Evolutionary conservation across 2,888 invertebrate species (phyloP), one percentile per base, ranked within the genome.

Genomic region (Nasonia oneida): DNA sequence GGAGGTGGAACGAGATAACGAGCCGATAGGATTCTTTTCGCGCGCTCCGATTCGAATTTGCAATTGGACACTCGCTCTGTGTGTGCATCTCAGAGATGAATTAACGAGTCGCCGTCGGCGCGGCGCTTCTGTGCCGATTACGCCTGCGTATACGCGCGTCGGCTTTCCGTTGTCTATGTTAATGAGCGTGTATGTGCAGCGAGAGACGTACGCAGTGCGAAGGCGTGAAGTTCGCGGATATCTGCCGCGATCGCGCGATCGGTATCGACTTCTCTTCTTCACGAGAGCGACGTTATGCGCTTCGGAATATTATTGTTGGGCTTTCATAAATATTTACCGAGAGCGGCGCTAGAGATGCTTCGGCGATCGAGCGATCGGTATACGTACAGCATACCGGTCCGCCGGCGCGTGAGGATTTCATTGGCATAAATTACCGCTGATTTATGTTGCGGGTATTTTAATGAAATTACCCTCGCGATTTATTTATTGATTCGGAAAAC

Each of bases 81-180:
- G 84, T 23, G 84, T 86, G 88, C 86, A 85, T 29, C 29, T 29
- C 88, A 88, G 86, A 86, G 86, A 87, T 87, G 88, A 88, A 88
- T 88, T 88, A 88, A 89, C 87, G 88, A 89, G 84, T 87, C 86
- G 84, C 84, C 81, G 15, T 76, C 50, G 87, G 88, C 87, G 82
- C 84, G 88, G 88, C 88, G 87, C 88, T 88, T 67, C 6, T 33
- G 39, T 74, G 18, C 57, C 6, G n/a, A n/a, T 61, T 61, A 10
- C 67, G 42, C 39, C 39, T n/a, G 29, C 29, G 29, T n/a, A 29
- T 67, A 67, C 29, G 33, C 37, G 37, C 37, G 4, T 37, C 37
- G 0, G 37, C 67, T 64, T 64, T 64, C 10, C 67, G 67, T 67
- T 14, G 12, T 67, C 67, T 33, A 12, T 33, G 67, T 8, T 67